Evolutionary conservation across 2,888 invertebrate genomes (phyloP).

Genomic region (Aphodius sticticus): DNA sequence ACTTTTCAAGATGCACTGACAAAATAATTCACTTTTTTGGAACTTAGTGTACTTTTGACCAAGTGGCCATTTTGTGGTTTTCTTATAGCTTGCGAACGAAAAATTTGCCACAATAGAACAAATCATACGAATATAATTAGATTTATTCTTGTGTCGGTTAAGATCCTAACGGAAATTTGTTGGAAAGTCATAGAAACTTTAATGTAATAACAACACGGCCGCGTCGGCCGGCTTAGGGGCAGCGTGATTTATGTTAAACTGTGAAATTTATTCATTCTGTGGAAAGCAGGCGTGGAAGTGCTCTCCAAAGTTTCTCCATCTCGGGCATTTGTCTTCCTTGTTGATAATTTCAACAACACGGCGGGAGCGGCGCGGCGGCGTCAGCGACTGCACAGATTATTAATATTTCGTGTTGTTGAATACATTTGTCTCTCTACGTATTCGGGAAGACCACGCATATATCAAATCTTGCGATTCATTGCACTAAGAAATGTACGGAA

Average conservation of each 20-base stretch:
- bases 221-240: neutral
- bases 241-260: constrained; percentile 25
- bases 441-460: constrained; percentile 20
- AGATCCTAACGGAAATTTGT: neutral
- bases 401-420: constrained; percentile 29
- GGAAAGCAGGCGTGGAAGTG: constrained; percentile 7
- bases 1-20: too few species aligned
- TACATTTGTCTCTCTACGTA: constrained; percentile 33
- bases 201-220: neutral
- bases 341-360: constrained; percentile 31
- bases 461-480: constrained; percentile 29
- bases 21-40: too few species aligned
- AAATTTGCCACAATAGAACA: too few species aligned
- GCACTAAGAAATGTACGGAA: neutral
- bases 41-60: too few species aligned
- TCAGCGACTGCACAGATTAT: constrained; percentile 28
- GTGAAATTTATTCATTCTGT: constrained; percentile 26
- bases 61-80: too few species aligned
- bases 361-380: neutral
- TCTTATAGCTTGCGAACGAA: too few species aligned
- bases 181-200: neutral
- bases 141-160: neutral
- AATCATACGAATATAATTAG: neutral
- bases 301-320: constrained; percentile 18
- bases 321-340: constrained; percentile 27